These are phyloP conservation scores for Oryzias celebensis DNA, from an alignment of 2,113 vertebrate species.

Conservation along the genomic window DNA sequence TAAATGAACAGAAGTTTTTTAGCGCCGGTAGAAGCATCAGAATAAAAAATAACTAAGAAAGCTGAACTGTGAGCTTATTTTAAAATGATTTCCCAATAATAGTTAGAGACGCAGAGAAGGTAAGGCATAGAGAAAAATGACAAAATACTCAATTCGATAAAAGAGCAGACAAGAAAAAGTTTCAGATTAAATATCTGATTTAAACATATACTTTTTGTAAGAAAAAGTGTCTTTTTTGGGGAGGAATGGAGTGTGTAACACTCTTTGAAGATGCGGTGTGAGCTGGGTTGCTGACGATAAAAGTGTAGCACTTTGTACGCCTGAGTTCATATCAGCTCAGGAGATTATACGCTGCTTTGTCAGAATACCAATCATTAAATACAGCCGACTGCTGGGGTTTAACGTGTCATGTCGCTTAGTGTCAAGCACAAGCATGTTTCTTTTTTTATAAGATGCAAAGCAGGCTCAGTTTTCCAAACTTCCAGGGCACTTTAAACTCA, in stretches of 20 bases:
- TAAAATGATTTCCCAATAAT: constrained; percentile 8
- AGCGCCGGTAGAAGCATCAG: constrained; percentile 9
- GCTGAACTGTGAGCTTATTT: constrained; percentile 20
- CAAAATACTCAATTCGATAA: constrained; percentile 25
- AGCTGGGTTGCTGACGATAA: constrained; percentile 42
- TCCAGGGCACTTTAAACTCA: constrained; percentile 14
- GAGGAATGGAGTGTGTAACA: too few species aligned
- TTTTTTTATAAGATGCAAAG: not conserved
- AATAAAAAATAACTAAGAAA: not conserved
- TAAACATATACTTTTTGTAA: too few species aligned
- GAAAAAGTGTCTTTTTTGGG: too few species aligned
- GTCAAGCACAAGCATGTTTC: not conserved
- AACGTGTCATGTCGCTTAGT: not conserved
- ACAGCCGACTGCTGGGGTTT: constrained; percentile 12
- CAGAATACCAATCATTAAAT: constrained; percentile 58
- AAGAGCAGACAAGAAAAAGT: not conserved
- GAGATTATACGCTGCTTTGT: constrained; percentile 52
- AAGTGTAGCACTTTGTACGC: constrained; percentile 36
- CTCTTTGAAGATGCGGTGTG: constrained; percentile 33
- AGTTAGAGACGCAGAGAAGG: constrained; percentile 15
- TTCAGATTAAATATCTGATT: too few species aligned
- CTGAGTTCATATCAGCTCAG: constrained; percentile 35
- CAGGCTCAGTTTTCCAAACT: constrained; percentile 1
- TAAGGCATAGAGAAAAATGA: not conserved
- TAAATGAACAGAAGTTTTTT: constrained; percentile 46